Evolutionary conservation across 2,113 vertebrate genomes (phyloP), one percentile per base, ranked within the genome.

Genomic region (Gadus macrocephalus): DNA sequence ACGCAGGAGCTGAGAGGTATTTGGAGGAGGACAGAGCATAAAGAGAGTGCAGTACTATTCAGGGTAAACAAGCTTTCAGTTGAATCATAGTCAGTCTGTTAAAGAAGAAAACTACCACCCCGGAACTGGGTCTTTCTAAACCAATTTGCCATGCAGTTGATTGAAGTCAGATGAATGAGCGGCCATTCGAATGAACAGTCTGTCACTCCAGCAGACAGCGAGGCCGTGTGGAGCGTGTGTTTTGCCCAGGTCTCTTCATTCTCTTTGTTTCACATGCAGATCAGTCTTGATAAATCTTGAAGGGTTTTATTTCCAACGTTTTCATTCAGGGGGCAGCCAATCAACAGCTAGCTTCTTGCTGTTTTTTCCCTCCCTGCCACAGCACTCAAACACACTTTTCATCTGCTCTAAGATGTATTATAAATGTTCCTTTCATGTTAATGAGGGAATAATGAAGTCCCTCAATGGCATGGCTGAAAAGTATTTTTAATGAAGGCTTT

Each of bases 341-440:
- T 81, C 66, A 64, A 61, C 58, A 61, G 62, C 68, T 53, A n/a
- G 49, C 53, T 65, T 74, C 65, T 35, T 61, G 59, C 74, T 72
- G 76, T 70, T 67, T 83, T 79, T 61, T 17, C 12, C 28, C 28
- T 14, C n/a, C 17, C 14, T 49, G 38, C 66, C 68, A 76, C 85
- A 79, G 75, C 83, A 72, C 78, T 56, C 87, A 83, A 88, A 90
- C 82, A 86, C 86, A 84, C 84, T 90, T 86, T 90, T 91, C 90
- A 87, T 91, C 90, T 84, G 76, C 83, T 87, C 81, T 89, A 89
- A 92, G 87, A 92, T 92, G 88, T 91, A 91, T 93, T 86, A 92
- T 92, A 90, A 89, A 93, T 91, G 90, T 81, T 81, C 79, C 81
- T 90, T 92, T 92, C 88, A 91, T 90, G 86, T 88, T 90, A 90